Percentiles rank a stretch among this genome's conserved stretches.
These are phyloP conservation scores for Drosophila leonis DNA, from an alignment of 2,888 invertebrate genomes.

Conservation along the genomic window DNA sequence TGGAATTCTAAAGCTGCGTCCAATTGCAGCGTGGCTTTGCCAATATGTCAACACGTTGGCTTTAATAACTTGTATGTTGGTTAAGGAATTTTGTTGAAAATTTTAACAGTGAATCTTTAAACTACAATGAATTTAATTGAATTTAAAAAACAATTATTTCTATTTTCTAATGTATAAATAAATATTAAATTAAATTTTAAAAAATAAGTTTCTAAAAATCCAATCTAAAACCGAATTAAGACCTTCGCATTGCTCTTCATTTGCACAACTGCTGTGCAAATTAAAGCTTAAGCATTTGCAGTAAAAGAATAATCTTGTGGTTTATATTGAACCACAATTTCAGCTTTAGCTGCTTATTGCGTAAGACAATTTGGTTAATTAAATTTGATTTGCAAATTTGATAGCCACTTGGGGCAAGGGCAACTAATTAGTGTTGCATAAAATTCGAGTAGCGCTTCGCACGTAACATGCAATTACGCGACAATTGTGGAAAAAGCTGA, in stretches of 20 bases:
- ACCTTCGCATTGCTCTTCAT: too few relatives aligned
- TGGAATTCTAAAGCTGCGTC: background rate
- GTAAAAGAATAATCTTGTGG: background rate
- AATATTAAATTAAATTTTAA: background rate
- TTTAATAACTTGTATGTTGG: background rate
- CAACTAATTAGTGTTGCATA: constrained; percentile 34
- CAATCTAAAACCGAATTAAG: background rate
- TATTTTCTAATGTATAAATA: too few relatives aligned
- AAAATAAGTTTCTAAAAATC: background rate
- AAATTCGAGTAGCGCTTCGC: background rate
- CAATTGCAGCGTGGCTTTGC: background rate
- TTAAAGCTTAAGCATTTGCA: background rate
- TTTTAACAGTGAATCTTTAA: background rate
- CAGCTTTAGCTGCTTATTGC: background rate
- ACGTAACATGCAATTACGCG: constrained; percentile 26
- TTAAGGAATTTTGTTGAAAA: background rate
- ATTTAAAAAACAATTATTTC: too few relatives aligned
- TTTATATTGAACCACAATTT: background rate
- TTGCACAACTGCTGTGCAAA: background rate
- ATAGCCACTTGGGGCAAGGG: constrained; percentile 28
- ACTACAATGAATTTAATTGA: background rate
- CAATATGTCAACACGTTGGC: background rate
- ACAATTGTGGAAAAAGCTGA: constrained; percentile 10
- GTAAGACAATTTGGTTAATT: constrained; percentile 28
- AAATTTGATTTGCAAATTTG: constrained; percentile 31